Evolutionary conservation across 2,113 vertebrate genomes (phyloP).

Genomic region (Rattus rattus): DNA sequence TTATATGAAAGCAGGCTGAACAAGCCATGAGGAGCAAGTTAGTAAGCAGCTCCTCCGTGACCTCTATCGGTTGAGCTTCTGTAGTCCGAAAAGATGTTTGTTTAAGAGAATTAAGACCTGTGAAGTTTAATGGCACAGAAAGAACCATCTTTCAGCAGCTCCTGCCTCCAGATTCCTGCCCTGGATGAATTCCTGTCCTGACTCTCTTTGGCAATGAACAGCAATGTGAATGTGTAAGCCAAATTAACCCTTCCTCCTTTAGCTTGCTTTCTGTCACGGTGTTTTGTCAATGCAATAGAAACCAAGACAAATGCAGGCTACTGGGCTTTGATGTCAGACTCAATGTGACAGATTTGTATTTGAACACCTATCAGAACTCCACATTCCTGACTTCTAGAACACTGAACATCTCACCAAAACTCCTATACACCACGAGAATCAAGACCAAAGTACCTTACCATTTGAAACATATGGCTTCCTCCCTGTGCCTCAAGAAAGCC

Average conservation of each 20-base stretch:
- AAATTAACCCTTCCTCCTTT: not conserved
- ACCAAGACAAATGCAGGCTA: not conserved
- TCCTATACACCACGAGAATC: not conserved
- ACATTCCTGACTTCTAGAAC: not conserved
- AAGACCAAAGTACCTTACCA: not conserved
- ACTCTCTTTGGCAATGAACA: no score
- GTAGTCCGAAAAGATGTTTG: not conserved
- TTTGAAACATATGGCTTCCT: not conserved
- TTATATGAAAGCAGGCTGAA: not conserved
- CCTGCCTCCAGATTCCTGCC: not conserved
- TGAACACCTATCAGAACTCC: not conserved
- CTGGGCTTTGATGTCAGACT: not conserved
- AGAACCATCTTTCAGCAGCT: not conserved
- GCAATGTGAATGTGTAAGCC: not conserved
- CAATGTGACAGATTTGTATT: not conserved
- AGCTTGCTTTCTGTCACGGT: not conserved
- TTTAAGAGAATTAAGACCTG: not conserved
- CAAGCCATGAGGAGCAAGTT: not conserved
- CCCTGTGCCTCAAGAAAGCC: constrained; percentile 5
- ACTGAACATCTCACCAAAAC: not conserved
- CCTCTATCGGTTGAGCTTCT: not conserved
- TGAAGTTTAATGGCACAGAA: not conserved
- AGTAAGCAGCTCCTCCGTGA: not conserved
- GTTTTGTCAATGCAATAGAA: not conserved
- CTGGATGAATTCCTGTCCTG: not conserved